Percentiles rank a stretch among this genome's conserved stretches.
phyloP scores from a whole-genome alignment of 2,113 vertebrate genomes.

The Martes martes region DNA sequence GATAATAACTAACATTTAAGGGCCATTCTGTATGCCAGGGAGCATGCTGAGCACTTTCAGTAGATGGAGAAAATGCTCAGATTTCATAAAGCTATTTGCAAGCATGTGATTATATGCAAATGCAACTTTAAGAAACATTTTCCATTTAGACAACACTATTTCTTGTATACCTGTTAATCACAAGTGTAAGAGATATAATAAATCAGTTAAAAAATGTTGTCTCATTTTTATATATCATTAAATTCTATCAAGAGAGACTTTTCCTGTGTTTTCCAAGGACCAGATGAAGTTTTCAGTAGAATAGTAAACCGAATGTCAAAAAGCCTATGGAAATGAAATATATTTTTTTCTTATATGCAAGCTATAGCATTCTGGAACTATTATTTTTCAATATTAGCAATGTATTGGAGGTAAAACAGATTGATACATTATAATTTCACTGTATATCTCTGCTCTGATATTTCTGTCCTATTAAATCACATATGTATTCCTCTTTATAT shows the following conservation, averaged over 20 bases:
- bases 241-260: background rate
- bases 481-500: background rate
- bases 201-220: constrained; percentile 8
- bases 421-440: constrained; percentile 14
- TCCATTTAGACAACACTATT: background rate
- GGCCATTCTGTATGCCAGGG: background rate
- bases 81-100: background rate
- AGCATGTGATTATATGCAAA: constrained; percentile 54
- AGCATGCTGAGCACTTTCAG: background rate
- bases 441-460: background rate
- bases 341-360: background rate
- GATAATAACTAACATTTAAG: background rate
- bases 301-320: background rate
- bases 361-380: background rate
- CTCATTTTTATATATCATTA: background rate
- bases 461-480: constrained; percentile 26
- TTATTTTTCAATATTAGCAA: constrained; percentile 11
- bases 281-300: background rate
- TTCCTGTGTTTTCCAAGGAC: background rate
- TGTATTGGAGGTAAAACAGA: background rate
- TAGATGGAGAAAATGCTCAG: background rate
- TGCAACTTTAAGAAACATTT: background rate
- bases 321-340: background rate
- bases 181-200: background rate
- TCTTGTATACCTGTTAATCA: background rate